phyloP scores from a whole-genome alignment of 2,113 vertebrate species.

The Spea multiplicata region DNA sequence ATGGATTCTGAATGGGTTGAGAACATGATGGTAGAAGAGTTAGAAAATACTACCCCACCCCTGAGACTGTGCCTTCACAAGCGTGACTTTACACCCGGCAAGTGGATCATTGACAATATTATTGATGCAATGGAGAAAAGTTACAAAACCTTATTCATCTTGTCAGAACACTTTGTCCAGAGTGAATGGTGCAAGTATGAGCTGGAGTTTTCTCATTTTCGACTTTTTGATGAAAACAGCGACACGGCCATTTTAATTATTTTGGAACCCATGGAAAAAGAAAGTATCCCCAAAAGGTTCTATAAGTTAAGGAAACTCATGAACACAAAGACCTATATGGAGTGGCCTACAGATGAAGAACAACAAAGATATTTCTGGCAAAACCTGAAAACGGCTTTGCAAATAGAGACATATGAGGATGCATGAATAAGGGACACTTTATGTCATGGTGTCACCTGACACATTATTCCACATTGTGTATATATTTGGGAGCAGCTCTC shows the following conservation, averaged over 20 bases:
- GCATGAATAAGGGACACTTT: neutral
- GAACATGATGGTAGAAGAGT: slow-evolving; percentile 74
- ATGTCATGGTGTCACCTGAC: no score
- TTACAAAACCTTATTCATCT: slow-evolving; percentile 77
- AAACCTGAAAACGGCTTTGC: slow-evolving; percentile 71
- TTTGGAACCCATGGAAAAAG: slow-evolving; percentile 77
- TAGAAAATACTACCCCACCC: slow-evolving; percentile 68
- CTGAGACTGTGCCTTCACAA: slow-evolving; percentile 83
- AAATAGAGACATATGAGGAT: slow-evolving; percentile 32
- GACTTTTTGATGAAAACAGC: slow-evolving; percentile 78
- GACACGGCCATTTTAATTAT: slow-evolving; percentile 75
- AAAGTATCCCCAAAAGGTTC: slow-evolving; percentile 82
- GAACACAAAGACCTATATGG: slow-evolving; percentile 87
- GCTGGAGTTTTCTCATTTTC: slow-evolving; percentile 89
- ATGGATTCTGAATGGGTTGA: slow-evolving; percentile 85
- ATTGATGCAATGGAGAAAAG: slow-evolving; percentile 84
- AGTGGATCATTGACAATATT: slow-evolving; percentile 88
- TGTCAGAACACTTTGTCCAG: slow-evolving; percentile 82
- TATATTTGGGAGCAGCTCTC: no score
- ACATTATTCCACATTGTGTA: no score
- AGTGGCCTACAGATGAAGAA: slow-evolving; percentile 75
- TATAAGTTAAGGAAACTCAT: slow-evolving; percentile 82
- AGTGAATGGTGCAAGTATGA: slow-evolving; percentile 96
- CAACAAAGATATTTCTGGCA: slow-evolving; percentile 72
- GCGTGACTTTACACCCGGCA: slow-evolving; percentile 82